Evolutionary conservation across 2,797 vertebrate species (phyloP), one percentile per base, ranked within the genome.

Genomic region (Bryconaethiops microstoma): DNA sequence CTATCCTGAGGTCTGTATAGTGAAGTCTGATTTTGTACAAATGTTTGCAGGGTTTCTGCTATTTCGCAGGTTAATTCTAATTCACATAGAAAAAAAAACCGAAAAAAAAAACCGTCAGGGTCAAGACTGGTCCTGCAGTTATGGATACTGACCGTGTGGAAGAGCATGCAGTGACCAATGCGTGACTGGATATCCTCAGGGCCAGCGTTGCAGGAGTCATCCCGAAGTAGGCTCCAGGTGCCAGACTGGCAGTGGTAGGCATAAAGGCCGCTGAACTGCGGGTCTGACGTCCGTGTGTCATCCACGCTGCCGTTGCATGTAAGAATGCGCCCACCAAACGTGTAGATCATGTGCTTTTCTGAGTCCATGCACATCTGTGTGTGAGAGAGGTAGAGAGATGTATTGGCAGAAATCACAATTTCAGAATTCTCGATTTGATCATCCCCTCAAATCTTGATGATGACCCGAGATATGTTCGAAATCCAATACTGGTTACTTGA

Each of bases 341-440:
- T 99, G 89, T 99, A 99, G 88, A 99, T 99, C 98, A 99, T 99
- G 89, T 99, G 98, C 86, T 98, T 98, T 89, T 99, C 97, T 0
- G 98, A 98, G 93, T 99, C 97, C 98, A 99, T 99, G 84, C 98
- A 99, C 98, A 99, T 99, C 98, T 99, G 88, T 74, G 86, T 39
- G 71, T 86, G 52, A 5, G 25, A 79, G 5, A 35, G 35, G 35
- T 21, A 48, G 16, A 13, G 4, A 5, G 39, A 25, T 2, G 2
- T 8, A 25, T 13, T 16, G 4, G 14, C 16, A 63, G 23, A 25
- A 60, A 54, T 14, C 52, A 52, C 2, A 52, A 16, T 13, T 13
- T 16, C 10, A 52, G 12, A 14, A 52, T 52, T 52, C 10, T 52
- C 13, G 1, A 10, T 12, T 14, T 13, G 48, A 52, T 4, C 48